Conservation (phyloP, 2,888 invertebrate genomes). For the Salticus scenicus region DNA sequence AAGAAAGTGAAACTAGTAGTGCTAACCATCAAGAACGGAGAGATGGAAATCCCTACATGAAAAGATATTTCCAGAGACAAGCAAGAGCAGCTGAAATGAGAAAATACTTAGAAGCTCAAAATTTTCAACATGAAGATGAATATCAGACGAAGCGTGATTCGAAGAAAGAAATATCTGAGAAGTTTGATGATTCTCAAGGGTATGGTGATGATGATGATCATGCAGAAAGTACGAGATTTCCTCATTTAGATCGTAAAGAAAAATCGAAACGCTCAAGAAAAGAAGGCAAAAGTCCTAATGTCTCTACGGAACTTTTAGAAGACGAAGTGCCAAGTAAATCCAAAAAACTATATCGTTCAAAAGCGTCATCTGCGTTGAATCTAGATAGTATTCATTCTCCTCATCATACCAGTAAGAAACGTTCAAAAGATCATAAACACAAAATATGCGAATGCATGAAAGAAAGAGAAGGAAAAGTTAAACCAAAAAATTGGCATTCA, state of each 20-base stretch:
- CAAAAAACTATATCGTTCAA: not conserved
- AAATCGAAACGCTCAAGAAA: not conserved
- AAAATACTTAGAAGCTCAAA: not conserved
- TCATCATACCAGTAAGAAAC: slow-evolving; percentile 3
- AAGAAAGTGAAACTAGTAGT: slow-evolving; percentile 67
- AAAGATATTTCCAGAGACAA: slow-evolving; percentile 53
- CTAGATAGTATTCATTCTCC: not conserved
- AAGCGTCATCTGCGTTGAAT: not conserved
- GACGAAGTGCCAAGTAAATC: not conserved
- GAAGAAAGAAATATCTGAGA: too few relatives aligned
- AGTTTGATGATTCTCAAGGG: not conserved
- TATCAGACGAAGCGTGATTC: too few relatives aligned
- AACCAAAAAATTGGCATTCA: not conserved
- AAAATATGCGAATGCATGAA: slow-evolving; percentile 3
- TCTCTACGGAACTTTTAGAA: not conserved
- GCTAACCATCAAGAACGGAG: slow-evolving; percentile 36
- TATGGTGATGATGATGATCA: not conserved
- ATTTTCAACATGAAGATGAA: not conserved
- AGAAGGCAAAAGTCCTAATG: not conserved
- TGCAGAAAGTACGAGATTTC: not conserved
- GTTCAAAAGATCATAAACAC: slow-evolving; percentile 20
- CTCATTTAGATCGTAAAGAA: not conserved
- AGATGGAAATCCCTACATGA: slow-evolving; percentile 46
- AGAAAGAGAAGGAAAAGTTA: not conserved
- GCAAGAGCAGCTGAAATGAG: slow-evolving; percentile 53